These are phyloP conservation scores for Nomada goodeniana DNA, from an alignment of 2,888 invertebrate genomes.

Conservation along the genomic window DNA sequence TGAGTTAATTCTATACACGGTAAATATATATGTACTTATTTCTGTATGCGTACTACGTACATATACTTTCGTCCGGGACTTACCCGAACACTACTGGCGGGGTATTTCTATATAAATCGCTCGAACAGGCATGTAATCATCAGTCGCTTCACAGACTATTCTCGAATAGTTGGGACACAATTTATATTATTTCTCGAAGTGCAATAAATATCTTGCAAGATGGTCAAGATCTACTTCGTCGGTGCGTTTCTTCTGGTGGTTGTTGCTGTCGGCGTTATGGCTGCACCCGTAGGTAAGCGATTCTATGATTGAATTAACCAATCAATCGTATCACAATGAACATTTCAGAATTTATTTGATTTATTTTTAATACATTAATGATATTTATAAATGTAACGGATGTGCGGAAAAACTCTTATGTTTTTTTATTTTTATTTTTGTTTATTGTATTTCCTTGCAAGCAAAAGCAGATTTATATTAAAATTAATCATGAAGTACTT, in stretches of 20 bases:
- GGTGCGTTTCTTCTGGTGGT: constrained; percentile 42
- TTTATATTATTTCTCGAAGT: background rate
- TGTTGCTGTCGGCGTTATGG: constrained; percentile 39
- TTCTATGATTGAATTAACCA: background rate
- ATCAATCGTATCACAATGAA: too few species aligned
- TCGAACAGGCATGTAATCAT: background rate
- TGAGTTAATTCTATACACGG: background rate
- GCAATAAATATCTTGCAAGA: background rate
- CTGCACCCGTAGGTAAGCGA: constrained; percentile 33
- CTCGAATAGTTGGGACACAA: background rate
- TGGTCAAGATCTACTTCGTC: constrained; percentile 59
- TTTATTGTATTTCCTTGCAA: too few species aligned
- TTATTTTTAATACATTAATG: too few species aligned
- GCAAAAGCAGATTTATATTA: too few species aligned
- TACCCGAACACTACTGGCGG: background rate
- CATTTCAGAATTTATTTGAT: too few species aligned
- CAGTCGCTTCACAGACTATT: constrained; percentile 15
- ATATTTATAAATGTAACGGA: too few species aligned
- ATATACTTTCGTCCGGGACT: background rate
- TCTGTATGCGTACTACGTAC: too few species aligned
- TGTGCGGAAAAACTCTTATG: too few species aligned
- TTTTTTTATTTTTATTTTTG: too few species aligned
- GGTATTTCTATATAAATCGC: constrained; percentile 28
- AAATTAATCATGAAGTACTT: too few species aligned
- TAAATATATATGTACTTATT: too few species aligned